Base-by-base conservation (phyloP, 2,797 vertebrate species). In the Falco biarmicus region DNA sequence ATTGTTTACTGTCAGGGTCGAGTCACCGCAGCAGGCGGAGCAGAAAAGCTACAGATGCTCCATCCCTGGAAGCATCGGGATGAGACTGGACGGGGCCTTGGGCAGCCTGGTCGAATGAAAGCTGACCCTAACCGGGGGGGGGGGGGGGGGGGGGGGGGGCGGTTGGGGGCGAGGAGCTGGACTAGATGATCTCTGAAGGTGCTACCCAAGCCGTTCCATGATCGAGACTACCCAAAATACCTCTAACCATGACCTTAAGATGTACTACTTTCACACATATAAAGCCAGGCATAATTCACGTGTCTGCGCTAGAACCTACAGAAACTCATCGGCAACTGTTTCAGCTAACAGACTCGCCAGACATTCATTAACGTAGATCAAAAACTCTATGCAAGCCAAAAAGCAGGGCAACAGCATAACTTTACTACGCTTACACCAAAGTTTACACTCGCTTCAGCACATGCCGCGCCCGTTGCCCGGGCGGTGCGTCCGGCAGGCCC, bases 371-470 rank as follows among this genome's bases (percentile, higher is more conserved):
- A 29, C 1, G 7, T 2, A 20, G 17, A 32, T 13, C 29, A 9
- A 19, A 68, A 19, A 2, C 1, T 8, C 37, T 14, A 43, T 1
- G 7, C n/a, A 34, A 70, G 53, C 26, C 32, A 4, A 26, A 50
- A 57, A 28, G 2, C 32, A 50, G 32, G 43, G 39, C 41, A 9
- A 3, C 29, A 15, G 10, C 29, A 20, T 3, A 11, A 3, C 29
- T 14, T 13, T 18, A 2, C 25, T 13, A 8, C 10, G 11, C 25
- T 47, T 3, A 26, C 21, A 22, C 47, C 39, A 4, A 5, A 45
- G 28, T 5, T 1, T 43, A 2, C 34, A 11, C 50, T 3, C 2
- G 48, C 1, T 6, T 0, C 5, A 4, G 24, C 5, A 15, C 47
- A 7, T 7, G 41, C 56, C 5, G 51, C 1, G 8, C 21, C 47